These are phyloP conservation scores for Leptatherina wallacei DNA, from an alignment of 2,797 vertebrate species.

Conservation along the genomic window DNA sequence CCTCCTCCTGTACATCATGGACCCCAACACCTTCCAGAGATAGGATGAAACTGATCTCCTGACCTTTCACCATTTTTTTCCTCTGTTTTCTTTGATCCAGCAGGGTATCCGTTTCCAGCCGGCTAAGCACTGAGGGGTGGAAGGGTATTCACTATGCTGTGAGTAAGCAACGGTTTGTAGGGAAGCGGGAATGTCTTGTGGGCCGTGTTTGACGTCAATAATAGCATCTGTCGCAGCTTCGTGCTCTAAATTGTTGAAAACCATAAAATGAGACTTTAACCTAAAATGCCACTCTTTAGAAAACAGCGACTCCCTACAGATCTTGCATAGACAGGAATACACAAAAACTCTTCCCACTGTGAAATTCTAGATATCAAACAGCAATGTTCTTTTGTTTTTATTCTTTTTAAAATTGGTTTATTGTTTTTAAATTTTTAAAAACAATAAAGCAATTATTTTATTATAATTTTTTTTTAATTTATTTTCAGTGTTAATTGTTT, in stretches of 20 bases:
- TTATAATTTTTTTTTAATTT: too few relatives aligned
- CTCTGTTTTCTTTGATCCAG: slow-evolving; percentile 78
- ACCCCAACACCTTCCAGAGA: slow-evolving; percentile 56
- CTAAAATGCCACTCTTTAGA: not conserved
- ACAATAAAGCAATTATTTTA: too few relatives aligned
- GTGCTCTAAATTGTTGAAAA: slow-evolving; percentile 9
- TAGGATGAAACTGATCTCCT: slow-evolving; percentile 72
- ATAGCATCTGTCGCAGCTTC: slow-evolving; percentile 6
- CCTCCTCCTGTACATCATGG: slow-evolving; percentile 53
- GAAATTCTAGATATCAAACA: slow-evolving; percentile 12
- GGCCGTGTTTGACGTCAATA: slow-evolving; percentile 13
- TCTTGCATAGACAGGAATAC: not conserved
- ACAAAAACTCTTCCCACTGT: slow-evolving; percentile 1
- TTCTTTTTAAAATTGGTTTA: too few relatives aligned
- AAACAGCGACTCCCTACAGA: slow-evolving; percentile 2
- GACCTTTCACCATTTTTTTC: slow-evolving; percentile 78
- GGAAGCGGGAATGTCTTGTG: slow-evolving; percentile 12
- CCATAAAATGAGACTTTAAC: slow-evolving; percentile 7
- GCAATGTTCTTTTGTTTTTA: not conserved
- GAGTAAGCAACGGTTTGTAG: slow-evolving; percentile 19
- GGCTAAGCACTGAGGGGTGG: slow-evolving; percentile 45
- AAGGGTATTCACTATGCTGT: slow-evolving; percentile 33
- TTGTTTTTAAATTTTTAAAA: too few relatives aligned
- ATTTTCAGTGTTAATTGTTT: too few relatives aligned
- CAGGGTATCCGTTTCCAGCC: slow-evolving; percentile 64